Percentiles rank a stretch among this genome's conserved stretches.
phyloP scores from a whole-genome alignment of 2,113 vertebrate genomes.

The Triplophysa tibetana region DNA sequence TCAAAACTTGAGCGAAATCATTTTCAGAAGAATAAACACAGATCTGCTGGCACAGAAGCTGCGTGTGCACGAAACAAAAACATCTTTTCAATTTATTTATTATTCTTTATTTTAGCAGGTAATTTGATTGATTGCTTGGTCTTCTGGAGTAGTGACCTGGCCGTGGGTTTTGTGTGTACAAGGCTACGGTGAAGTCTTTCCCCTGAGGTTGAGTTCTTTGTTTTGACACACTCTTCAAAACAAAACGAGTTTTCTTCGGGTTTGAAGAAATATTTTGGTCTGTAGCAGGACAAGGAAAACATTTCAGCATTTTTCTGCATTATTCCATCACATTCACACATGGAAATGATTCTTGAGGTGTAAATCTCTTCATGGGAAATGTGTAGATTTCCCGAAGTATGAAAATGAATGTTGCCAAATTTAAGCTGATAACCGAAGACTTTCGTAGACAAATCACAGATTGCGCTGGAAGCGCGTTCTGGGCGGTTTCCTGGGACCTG shows the following conservation, averaged over 20 bases:
- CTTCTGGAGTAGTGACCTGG: conserved; percentile 28
- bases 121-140: conserved; percentile 45
- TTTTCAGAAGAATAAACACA: conserved; percentile 28
- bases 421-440: conserved; percentile 57
- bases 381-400: conserved; percentile 54
- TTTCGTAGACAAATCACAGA: conserved; percentile 41
- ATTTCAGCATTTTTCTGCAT: conserved; percentile 42
- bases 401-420: conserved; percentile 50
- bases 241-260: conserved; percentile 50
- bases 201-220: conserved; percentile 44
- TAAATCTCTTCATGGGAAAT: conserved; percentile 64
- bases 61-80: conserved; percentile 28
- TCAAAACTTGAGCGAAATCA: conserved; percentile 26
- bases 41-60: conserved; percentile 41
- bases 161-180: conserved; percentile 24
- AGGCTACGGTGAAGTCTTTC: conserved; percentile 26
- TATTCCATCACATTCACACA: conserved; percentile 56
- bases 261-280: conserved; percentile 52
- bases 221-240: conserved; percentile 49
- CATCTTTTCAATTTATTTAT: conserved; percentile 41
- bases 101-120: conserved; percentile 33
- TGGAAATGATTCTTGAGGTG: conserved; percentile 59
- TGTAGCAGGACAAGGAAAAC: conserved; percentile 36
- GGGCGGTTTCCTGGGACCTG: conserved; percentile 42
- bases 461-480: conserved; percentile 34